Base-by-base conservation (phyloP, 1,140 invertebrate species). In the Mizuhopecten yessoensis region DNA sequence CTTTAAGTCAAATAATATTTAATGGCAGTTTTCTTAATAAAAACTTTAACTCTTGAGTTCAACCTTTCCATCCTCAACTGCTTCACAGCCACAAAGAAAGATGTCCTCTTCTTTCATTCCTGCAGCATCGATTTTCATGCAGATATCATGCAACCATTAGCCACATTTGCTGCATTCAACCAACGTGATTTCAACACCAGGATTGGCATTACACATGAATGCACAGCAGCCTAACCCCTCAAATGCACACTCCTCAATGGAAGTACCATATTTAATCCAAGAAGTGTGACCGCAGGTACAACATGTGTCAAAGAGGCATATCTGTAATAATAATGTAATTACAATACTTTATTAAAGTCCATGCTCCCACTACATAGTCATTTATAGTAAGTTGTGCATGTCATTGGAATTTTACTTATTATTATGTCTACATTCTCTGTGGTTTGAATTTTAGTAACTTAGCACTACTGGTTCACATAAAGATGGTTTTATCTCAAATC, bases 61-160 rank as follows among this genome's bases (percentile, higher is more conserved):
- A 42, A 89, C 45, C 29, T 45, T 89, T 33, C 88, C 88, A 89
- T 89, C 39, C 7, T 45, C 88, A 33, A 89, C 29, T 10, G 39
- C n/a, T 39, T 89, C 88, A 89, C 88, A 57, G 23, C 88, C 88
- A 89, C 88, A 89, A 86, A 89, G 57, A 57, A 89, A 89, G 34
- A 57, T 34, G 34, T 89, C 88, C 45, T 89, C 88, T 10, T 49
- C 45, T 34, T 86, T 89, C 2, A 89, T 89, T n/a, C 86, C 33
- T 86, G 29, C 3, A 86, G 33, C 88, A 33, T 86, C 45, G 34
- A 89, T 57, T 89, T 34, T 49, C 29, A 36, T 23, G 34, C 49
- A 89, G 17, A 34, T 34, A 89, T 89, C 88, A 89, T 89, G 45
- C 15, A 75, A 33, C 88, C 88, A 89, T 34, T 89, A 57, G 15